Conservation (phyloP, 1,140 invertebrate species). For the Andricus grossulariae region DNA sequence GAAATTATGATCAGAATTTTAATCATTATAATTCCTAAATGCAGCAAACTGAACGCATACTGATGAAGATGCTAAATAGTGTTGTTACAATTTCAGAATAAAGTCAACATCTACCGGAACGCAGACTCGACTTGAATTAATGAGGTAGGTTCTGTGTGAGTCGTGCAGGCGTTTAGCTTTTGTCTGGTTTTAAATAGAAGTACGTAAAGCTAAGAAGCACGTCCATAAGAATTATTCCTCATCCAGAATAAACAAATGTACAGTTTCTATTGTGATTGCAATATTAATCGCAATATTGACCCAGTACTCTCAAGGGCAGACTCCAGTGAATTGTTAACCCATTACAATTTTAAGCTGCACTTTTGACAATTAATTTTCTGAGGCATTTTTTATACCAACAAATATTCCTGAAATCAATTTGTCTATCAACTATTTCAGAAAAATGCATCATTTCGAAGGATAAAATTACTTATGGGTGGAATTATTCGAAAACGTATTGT, state of each 20-base stretch:
- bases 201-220: neutral
- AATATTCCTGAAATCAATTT: neutral
- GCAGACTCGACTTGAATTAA: neutral
- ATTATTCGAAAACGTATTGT: neutral
- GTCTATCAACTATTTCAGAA: neutral
- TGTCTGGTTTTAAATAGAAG: neutral
- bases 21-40: conserved; percentile 12
- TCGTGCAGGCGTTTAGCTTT: neutral
- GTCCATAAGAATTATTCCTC: neutral
- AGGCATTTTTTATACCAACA: no score
- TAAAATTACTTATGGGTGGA: neutral
- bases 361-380: neutral
- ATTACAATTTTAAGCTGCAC: neutral
- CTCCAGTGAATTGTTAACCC: no score
- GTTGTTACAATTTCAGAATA: conserved; percentile 5
- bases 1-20: neutral
- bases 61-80: conserved; percentile 1
- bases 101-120: neutral
- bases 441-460: neutral
- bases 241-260: no score
- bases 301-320: no score
- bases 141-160: neutral
- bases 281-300: no score
- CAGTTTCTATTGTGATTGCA: no score
- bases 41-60: neutral